Conservation (phyloP, 2,113 vertebrate genomes). For the Nerophis lumbriciformis region DNA sequence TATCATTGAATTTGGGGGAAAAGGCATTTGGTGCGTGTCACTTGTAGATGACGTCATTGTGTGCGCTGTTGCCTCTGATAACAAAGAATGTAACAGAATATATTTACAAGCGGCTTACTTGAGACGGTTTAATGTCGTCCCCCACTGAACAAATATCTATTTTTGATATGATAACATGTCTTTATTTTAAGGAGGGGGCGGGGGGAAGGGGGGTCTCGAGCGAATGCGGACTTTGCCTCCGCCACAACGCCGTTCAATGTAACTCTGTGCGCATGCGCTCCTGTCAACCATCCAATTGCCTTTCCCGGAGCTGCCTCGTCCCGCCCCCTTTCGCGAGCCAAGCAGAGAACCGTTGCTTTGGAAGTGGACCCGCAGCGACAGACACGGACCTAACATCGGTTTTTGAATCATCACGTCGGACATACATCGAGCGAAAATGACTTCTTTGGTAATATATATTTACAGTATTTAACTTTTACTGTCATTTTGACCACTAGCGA, state of each 20-base stretch:
- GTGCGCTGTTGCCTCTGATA: too few species aligned
- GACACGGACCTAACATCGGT: not conserved
- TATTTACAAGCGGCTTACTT: too few species aligned
- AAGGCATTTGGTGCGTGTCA: too few species aligned
- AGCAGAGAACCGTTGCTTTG: constrained; percentile 43
- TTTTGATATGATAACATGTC: too few species aligned
- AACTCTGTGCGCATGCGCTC: not conserved
- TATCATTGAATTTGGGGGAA: too few species aligned
- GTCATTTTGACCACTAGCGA: not conserved
- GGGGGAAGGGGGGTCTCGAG: too few species aligned
- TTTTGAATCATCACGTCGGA: not conserved
- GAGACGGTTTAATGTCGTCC: too few species aligned
- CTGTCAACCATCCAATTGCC: constrained; percentile 33
- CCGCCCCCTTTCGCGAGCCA: constrained; percentile 14
- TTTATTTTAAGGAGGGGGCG: too few species aligned
- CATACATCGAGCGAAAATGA: constrained; percentile 31
- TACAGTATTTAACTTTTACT: not conserved
- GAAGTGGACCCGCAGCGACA: constrained; percentile 29
- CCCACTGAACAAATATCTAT: too few species aligned
- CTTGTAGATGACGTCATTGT: too few species aligned
- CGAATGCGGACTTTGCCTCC: not conserved
- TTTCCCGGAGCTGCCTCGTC: not conserved
- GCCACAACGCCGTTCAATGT: not conserved
- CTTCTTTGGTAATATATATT: constrained; percentile 38
- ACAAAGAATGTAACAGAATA: too few species aligned